Base-by-base conservation (phyloP, 2,888 invertebrate genomes). In the Griposia aprilina region DNA sequence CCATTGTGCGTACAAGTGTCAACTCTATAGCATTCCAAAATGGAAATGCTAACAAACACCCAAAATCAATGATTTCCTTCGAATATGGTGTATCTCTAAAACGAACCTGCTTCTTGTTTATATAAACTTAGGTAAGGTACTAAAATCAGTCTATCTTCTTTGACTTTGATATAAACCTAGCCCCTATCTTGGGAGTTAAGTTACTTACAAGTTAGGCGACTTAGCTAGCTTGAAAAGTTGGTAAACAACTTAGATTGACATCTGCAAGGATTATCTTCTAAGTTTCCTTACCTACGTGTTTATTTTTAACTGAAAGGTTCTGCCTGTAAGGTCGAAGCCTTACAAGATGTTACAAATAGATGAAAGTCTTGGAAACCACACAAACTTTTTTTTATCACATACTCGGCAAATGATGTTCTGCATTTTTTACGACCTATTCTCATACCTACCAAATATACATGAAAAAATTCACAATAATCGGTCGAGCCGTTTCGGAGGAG, bases 211-310 rank as follows among this genome's bases (percentile, higher is more conserved):
- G 75, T 82, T 67, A 48, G 2, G n/a, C 3, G 70, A 66, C 70
- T 82, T 59, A 71, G 26, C 57, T 2, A 10, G 26, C 63, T 73
- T 48, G n/a, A 30, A 45, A 57, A 84, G 20, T 81, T 84, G 50
- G 65, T 15, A 45, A 70, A 66, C 74, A 82, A 82, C 85, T 81
- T 81, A 66, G 66, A 74, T 84, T 73, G 81, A 85, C 73, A 69
- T 81, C 69, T 57, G 30, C 55, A 66, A 65, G 69, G 85, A 81
- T 63, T 63, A 52, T 63, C 59, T 67, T 68, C n/a, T 36, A n/a
- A 84, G 59, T 68, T 59, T 10, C 45, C 63, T 45, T 57, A 59
- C 26, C 7, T 50, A n/a, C 26, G 15, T 71, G 48, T 71, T 66
- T 71, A 80, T 69, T 80, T 76, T 60, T 57, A 55, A 60, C 13